Evolutionary conservation across 1,140 invertebrate genomes (phyloP).

Genomic region (Wasmannia auropunctata): DNA sequence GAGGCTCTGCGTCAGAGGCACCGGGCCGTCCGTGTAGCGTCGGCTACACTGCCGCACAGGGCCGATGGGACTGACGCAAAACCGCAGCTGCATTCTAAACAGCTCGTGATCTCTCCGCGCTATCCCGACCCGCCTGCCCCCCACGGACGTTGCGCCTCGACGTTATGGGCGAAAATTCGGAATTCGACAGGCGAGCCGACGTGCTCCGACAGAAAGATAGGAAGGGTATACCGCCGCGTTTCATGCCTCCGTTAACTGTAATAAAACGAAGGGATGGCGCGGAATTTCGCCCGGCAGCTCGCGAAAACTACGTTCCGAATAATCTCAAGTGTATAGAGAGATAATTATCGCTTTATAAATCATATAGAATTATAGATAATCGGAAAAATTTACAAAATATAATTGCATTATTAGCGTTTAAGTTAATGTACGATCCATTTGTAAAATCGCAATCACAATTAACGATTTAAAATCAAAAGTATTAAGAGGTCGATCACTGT

Average conservation of each 20-base stretch:
- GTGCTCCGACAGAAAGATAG: conserved; percentile 21
- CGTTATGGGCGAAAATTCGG: conserved; percentile 42
- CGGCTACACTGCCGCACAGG: conserved; percentile 53
- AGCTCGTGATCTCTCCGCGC: conserved; percentile 64
- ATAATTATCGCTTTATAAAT: not conserved
- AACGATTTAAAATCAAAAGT: not conserved
- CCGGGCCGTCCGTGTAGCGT: conserved; percentile 13
- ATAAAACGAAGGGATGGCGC: conserved; percentile 1
- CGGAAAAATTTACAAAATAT: not conserved
- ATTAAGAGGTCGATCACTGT: not conserved
- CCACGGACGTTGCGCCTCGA: conserved; percentile 23
- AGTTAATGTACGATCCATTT: not conserved
- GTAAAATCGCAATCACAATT: not conserved
- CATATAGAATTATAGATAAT: not conserved
- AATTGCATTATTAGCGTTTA: not conserved
- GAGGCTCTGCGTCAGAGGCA: conserved; percentile 3
- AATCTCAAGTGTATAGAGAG: not conserved
- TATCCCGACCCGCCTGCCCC: not conserved
- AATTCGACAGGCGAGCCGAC: conserved; percentile 32
- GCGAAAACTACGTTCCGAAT: not conserved
- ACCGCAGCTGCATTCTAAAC: conserved; percentile 77
- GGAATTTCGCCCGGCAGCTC: not conserved
- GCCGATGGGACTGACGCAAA: conserved; percentile 71
- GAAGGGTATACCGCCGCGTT: not conserved
- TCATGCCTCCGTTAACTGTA: conserved; percentile 22